Conservation (phyloP, 2,797 vertebrate genomes). For the Argya squamiceps region DNA sequence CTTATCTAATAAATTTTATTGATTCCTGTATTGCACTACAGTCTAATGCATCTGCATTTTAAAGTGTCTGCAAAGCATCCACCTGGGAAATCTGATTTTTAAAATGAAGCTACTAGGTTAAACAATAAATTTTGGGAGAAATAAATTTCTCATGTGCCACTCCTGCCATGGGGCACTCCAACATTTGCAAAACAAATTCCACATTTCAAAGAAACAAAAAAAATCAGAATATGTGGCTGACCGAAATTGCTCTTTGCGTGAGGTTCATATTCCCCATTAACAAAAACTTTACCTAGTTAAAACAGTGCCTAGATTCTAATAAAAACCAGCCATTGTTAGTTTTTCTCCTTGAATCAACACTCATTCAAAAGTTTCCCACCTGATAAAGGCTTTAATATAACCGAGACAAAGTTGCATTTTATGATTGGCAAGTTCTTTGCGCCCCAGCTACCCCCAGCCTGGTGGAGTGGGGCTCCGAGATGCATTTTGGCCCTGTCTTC, state of each 20-base stretch:
- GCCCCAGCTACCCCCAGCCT: slow-evolving; percentile 60
- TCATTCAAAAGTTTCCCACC: slow-evolving; percentile 76
- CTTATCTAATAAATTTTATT: background rate
- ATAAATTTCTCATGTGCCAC: background rate
- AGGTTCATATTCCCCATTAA: background rate
- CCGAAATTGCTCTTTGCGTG: background rate
- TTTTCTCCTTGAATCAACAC: slow-evolving; percentile 66
- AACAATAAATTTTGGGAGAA: slow-evolving; percentile 15
- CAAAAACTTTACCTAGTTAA: slow-evolving; percentile 39
- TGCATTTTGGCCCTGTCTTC: slow-evolving; percentile 76
- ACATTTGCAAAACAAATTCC: background rate
- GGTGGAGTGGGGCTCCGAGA: slow-evolving; percentile 45
- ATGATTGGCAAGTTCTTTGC: slow-evolving; percentile 79
- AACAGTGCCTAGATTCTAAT: slow-evolving; percentile 37
- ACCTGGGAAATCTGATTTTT: background rate
- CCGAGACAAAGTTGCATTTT: slow-evolving; percentile 74
- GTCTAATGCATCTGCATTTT: background rate
- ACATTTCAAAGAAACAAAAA: slow-evolving; percentile 12
- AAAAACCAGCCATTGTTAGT: slow-evolving; percentile 83
- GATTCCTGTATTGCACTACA: background rate
- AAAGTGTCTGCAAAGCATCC: background rate
- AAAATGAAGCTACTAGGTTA: slow-evolving; percentile 33
- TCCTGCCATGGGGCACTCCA: background rate
- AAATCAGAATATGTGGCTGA: background rate
- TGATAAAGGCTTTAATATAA: slow-evolving; percentile 81